Evolutionary conservation across 1,140 invertebrate species (phyloP), one percentile per base, ranked within the genome.

Genomic region (Hylaeus volcanicus): DNA sequence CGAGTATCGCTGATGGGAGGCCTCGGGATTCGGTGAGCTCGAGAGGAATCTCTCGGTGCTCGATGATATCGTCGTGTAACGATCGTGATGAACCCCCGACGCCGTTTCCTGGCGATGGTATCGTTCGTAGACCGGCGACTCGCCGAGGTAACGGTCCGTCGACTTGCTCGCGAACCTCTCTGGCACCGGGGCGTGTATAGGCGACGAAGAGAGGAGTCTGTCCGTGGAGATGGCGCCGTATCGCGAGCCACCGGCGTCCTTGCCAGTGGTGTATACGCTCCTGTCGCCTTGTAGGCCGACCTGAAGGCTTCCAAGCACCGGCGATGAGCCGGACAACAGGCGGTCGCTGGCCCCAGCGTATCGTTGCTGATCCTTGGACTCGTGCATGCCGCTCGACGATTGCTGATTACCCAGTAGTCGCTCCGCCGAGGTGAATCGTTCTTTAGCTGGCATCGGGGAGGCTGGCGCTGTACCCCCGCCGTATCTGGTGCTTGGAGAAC

Each of bases 131-230:
- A 81, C 84, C 6, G 91, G 90, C 45, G 92, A 92, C 11, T 89
- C 88, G 8, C 69, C 88, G 76, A 79, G 77, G 53, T 88, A 90
- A 15, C 86, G 68, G 5, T 87, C 89, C n/a, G 63, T 79, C 43
- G 88, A 70, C 26, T 89, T 90, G 5, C 83, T 75, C 26, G 89
- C 86, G 69, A 92, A 93, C 75, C 89, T 91, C 45, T 93, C 92
- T n/a, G 92, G 90, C 41, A 91, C 89, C 1, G 92, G 87, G 26
- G 89, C 89, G 64, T 92, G 91, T 48, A 92, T 89, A 41, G 92
- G 92, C 55, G 92, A 93, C 2, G 91, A 88, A 3, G 91, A 90
- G 1, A 92, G 70, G 53, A 93, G 72, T 73, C 88, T 86, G 15
- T 92, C 92, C 9, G 89, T 82, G 3, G 92, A 91, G 5, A 90